Evolutionary conservation across 1,140 invertebrate genomes (phyloP).

Genomic region (Cepaea nemoralis): DNA sequence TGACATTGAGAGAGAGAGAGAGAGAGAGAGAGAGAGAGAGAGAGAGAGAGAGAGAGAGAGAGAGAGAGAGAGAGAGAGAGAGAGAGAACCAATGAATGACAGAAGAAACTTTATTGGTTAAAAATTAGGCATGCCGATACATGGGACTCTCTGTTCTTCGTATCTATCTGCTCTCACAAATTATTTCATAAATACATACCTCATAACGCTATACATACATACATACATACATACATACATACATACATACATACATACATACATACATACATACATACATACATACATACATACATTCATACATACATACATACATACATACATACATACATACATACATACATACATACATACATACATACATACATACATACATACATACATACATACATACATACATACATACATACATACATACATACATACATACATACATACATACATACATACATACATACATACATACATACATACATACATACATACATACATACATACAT

Average conservation of each 20-base stretch:
- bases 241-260: slow-evolving; percentile 17
- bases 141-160: no score
- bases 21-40: no score
- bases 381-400: slow-evolving; percentile 13
- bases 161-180: no score
- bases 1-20: no score
- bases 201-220: background rate
- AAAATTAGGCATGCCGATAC: no score
- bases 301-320: slow-evolving; percentile 6
- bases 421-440: slow-evolving; percentile 19
- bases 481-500: slow-evolving; percentile 43
- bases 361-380: slow-evolving; percentile 5
- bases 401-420: background rate
- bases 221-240: slow-evolving; percentile 14
- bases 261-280: slow-evolving; percentile 8
- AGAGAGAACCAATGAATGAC: no score
- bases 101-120: no score
- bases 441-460: slow-evolving; percentile 42
- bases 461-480: slow-evolving; percentile 30
- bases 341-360: slow-evolving; percentile 13
- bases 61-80: no score
- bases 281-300: background rate
- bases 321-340: slow-evolving; percentile 14
- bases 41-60: no score
- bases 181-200: background rate